Conservation (phyloP, 2,113 vertebrate genomes). For the Pimephales promelas region DNA sequence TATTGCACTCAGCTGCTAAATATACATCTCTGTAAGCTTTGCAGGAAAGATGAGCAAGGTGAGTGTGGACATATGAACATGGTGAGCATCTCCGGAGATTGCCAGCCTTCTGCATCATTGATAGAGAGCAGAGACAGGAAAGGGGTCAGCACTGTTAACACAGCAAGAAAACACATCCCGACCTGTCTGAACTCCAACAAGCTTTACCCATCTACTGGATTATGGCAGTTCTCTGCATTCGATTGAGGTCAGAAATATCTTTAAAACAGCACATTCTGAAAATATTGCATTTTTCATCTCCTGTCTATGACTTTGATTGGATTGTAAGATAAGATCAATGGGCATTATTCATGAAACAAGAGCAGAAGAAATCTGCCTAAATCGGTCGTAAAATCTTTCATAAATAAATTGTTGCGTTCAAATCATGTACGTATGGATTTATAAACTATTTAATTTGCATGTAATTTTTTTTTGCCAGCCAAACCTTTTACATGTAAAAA, state of each 20-base stretch:
- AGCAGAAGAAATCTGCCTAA: neutral
- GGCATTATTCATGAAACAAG: neutral
- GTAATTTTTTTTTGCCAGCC: neutral
- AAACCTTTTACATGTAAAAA: too few relatives aligned
- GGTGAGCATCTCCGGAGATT: constrained; percentile 23
- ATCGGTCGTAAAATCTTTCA: neutral
- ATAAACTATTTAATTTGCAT: neutral
- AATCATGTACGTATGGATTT: neutral
- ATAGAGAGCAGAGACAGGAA: constrained; percentile 39
- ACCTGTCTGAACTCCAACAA: constrained; percentile 12
- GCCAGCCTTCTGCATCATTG: constrained; percentile 51
- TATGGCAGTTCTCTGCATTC: neutral
- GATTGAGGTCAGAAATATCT: constrained; percentile 7
- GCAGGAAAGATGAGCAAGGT: constrained; percentile 29
- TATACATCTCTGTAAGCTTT: constrained; percentile 33
- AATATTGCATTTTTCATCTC: neutral
- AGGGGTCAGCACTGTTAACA: neutral
- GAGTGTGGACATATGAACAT: constrained; percentile 38
- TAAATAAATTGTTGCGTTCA: neutral
- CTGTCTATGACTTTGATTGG: neutral
- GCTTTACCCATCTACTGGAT: constrained; percentile 14
- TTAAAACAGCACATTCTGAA: neutral
- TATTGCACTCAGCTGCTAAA: constrained; percentile 27
- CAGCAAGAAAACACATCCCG: constrained; percentile 34
- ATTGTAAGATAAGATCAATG: neutral